Evolutionary conservation across 2,888 invertebrate species (phyloP).

Genomic region (Thecophora atra): DNA sequence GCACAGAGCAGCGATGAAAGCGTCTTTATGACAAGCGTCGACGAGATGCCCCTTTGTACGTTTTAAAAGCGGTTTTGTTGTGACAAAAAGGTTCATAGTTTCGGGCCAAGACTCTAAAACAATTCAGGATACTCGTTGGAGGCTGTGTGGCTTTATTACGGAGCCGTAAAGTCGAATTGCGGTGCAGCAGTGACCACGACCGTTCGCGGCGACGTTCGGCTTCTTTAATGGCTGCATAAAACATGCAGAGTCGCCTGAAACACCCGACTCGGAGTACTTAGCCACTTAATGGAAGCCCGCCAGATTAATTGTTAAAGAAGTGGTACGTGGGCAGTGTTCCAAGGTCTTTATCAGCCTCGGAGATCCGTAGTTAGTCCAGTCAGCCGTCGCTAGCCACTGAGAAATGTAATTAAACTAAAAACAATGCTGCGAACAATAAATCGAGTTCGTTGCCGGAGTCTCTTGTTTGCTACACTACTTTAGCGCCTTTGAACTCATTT

Average conservation of each 20-base stretch:
- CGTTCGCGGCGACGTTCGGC: background rate
- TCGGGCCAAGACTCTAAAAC: background rate
- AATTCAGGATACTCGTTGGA: background rate
- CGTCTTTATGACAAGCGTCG: no score
- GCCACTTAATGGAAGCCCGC: background rate
- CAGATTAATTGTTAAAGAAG: background rate
- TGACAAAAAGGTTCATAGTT: no score
- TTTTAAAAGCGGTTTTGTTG: no score
- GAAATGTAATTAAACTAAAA: background rate
- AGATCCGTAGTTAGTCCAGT: no score
- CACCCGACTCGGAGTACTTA: background rate
- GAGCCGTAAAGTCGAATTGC: background rate
- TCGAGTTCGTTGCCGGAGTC: background rate
- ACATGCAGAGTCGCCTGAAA: background rate
- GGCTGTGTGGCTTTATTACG: background rate
- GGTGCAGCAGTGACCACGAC: background rate
- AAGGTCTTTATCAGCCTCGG: background rate
- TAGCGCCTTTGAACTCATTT: background rate
- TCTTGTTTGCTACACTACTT: no score
- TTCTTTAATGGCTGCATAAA: background rate
- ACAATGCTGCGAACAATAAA: background rate
- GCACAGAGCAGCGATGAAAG: no score
- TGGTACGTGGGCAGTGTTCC: background rate
- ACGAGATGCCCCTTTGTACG: no score
- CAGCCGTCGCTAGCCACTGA: background rate